These are phyloP conservation scores for Coreoperca whiteheadi DNA, from an alignment of 2,113 vertebrate genomes.

Conservation along the genomic window DNA sequence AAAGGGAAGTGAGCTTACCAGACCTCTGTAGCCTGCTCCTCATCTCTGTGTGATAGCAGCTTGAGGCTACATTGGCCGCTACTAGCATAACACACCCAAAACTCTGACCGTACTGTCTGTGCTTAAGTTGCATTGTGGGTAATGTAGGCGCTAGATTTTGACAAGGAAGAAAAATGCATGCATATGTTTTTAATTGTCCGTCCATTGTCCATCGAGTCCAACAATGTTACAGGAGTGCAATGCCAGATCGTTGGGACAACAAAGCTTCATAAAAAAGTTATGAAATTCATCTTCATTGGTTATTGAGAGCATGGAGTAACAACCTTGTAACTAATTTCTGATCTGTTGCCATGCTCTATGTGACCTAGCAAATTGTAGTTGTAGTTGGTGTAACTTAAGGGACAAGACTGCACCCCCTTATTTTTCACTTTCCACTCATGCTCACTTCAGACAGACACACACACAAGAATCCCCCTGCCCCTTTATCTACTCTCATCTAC, in stretches of 20 bases:
- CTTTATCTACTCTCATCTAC: conserved; percentile 9
- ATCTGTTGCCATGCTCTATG: background rate
- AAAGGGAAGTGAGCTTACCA: too few relatives aligned
- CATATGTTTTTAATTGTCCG: too few relatives aligned
- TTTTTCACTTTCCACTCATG: conserved; percentile 28
- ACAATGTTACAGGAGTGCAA: background rate
- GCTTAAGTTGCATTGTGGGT: too few relatives aligned
- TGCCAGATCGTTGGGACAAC: background rate
- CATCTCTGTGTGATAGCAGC: too few relatives aligned
- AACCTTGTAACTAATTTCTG: background rate
- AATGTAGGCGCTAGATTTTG: too few relatives aligned
- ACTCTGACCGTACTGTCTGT: too few relatives aligned
- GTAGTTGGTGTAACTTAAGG: conserved; percentile 21
- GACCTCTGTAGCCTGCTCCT: too few relatives aligned
- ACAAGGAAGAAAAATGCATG: too few relatives aligned
- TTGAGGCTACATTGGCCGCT: too few relatives aligned
- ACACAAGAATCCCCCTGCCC: conserved; percentile 30
- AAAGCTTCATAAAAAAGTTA: background rate
- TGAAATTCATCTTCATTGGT: background rate
- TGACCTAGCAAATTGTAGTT: background rate
- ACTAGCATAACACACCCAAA: too few relatives aligned
- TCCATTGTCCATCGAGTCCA: too few relatives aligned
- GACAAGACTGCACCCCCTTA: background rate
- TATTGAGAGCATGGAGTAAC: background rate
- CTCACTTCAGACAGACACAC: conserved; percentile 28